phyloP scores from a whole-genome alignment of 1,140 invertebrate genomes.

The Platyura marginata region DNA sequence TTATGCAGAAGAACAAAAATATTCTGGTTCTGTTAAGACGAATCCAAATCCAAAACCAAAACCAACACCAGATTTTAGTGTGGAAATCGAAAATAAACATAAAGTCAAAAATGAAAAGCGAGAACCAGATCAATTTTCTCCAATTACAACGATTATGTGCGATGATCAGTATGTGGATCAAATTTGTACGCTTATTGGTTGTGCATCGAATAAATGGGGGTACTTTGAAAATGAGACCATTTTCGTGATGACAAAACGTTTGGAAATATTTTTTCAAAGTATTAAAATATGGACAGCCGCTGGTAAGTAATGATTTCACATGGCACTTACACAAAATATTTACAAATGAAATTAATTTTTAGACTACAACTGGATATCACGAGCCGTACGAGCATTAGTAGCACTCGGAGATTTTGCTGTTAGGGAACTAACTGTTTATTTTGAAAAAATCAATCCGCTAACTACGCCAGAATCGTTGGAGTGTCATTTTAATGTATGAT shows the following conservation, averaged over 20 bases:
- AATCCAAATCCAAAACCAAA: too few relatives aligned
- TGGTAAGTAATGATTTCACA: background rate
- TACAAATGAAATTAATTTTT: too few relatives aligned
- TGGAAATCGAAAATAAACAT: too few relatives aligned
- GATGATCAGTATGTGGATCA: conserved; percentile 11
- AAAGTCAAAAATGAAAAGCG: too few relatives aligned
- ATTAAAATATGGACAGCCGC: background rate
- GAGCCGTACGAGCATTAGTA: conserved; percentile 14
- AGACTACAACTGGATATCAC: conserved; percentile 17
- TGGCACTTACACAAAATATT: too few relatives aligned
- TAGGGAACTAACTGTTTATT: conserved; percentile 19
- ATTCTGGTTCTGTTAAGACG: too few relatives aligned
- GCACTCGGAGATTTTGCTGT: conserved; percentile 21
- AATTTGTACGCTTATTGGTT: conserved; percentile 17
- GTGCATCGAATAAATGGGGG: conserved; percentile 14
- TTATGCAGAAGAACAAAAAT: too few relatives aligned
- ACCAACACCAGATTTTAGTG: too few relatives aligned
- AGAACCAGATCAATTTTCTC: too few relatives aligned
- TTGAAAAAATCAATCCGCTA: conserved; percentile 12
- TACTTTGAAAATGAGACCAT: conserved; percentile 18
- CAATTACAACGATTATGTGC: too few relatives aligned
- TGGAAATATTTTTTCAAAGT: conserved; percentile 17
- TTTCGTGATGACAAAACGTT: conserved; percentile 14
- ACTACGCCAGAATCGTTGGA: conserved; percentile 13
- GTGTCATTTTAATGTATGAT: conserved; percentile 11